Percentiles rank a stretch among this genome's conserved stretches.
phyloP scores from a whole-genome alignment of 2,797 vertebrate genomes.

The Nasua narica region DNA sequence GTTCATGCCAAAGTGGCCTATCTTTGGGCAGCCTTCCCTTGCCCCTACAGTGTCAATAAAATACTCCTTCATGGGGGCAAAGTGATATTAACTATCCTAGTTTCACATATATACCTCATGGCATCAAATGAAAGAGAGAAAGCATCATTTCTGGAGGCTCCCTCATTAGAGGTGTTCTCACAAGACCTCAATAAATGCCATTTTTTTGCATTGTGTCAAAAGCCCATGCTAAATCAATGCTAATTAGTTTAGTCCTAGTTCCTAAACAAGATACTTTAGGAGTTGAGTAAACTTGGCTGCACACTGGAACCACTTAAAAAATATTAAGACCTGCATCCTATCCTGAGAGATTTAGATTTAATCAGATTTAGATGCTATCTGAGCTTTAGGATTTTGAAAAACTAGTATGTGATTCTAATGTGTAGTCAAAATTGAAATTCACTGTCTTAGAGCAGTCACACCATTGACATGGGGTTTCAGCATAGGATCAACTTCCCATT shows the following conservation, averaged over 20 bases:
- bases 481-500: not conserved
- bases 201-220: not conserved
- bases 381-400: not conserved
- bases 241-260: not conserved
- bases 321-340: not conserved
- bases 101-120: not conserved
- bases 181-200: not conserved
- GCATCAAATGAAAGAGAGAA: not conserved
- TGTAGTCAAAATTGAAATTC: not conserved
- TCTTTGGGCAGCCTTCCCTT: not conserved
- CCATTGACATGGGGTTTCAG: not conserved
- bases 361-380: not conserved
- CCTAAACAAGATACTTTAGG: not conserved
- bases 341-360: not conserved
- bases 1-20: not conserved
- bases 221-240: not conserved
- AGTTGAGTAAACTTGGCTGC: not conserved
- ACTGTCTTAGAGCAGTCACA: not conserved
- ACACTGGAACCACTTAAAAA: not conserved
- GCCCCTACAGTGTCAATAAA: not conserved
- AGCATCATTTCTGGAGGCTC: not conserved
- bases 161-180: not conserved
- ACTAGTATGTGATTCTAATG: not conserved
- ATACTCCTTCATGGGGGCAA: not conserved
- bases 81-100: not conserved